A percentile compares a stretch with the other conserved stretches of the same genome.
phyloP scores from a whole-genome alignment of 1,140 invertebrate species.

The Leptinotarsa texana region DNA sequence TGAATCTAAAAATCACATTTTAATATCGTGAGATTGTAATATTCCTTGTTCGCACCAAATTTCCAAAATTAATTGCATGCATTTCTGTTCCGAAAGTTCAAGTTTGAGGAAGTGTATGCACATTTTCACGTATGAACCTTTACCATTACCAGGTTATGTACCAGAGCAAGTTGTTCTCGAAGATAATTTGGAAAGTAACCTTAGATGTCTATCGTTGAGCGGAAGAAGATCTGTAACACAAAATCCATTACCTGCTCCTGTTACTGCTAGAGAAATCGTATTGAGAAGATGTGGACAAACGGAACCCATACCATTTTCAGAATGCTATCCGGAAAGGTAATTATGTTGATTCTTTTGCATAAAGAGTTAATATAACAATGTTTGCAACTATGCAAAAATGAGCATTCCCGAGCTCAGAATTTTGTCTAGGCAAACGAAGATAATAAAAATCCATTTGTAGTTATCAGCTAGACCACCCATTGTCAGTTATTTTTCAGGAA shows the following conservation, averaged over 20 bases:
- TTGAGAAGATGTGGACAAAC: slow-evolving; percentile 67
- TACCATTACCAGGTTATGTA: slow-evolving; percentile 41
- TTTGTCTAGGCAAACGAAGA: not conserved
- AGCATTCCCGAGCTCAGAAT: not conserved
- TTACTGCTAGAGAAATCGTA: slow-evolving; percentile 61
- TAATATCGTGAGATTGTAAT: too few species aligned
- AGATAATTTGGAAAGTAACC: slow-evolving; percentile 31
- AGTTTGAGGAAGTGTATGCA: slow-evolving; percentile 36
- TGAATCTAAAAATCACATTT: too few species aligned
- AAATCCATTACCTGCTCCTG: slow-evolving; percentile 12
- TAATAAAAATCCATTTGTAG: not conserved
- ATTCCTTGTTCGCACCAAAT: too few species aligned
- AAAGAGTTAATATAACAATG: slow-evolving; percentile 20
- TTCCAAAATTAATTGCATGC: slow-evolving; percentile 27
- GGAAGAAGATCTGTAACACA: slow-evolving; percentile 1
- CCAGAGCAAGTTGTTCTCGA: slow-evolving; percentile 28
- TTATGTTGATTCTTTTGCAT: slow-evolving; percentile 39
- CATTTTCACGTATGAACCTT: slow-evolving; percentile 35
- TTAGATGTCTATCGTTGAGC: slow-evolving; percentile 35
- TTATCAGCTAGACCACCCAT: not conserved
- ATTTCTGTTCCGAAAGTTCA: slow-evolving; percentile 29
- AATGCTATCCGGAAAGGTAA: slow-evolving; percentile 66
- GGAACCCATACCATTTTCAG: slow-evolving; percentile 63
- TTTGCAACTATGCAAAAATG: not conserved
- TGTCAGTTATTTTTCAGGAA: not conserved